Percentiles rank a stretch among this genome's conserved stretches.
Evolutionary conservation across 2,888 invertebrate species (phyloP).

Genomic region (Steinernema hermaphroditum): DNA sequence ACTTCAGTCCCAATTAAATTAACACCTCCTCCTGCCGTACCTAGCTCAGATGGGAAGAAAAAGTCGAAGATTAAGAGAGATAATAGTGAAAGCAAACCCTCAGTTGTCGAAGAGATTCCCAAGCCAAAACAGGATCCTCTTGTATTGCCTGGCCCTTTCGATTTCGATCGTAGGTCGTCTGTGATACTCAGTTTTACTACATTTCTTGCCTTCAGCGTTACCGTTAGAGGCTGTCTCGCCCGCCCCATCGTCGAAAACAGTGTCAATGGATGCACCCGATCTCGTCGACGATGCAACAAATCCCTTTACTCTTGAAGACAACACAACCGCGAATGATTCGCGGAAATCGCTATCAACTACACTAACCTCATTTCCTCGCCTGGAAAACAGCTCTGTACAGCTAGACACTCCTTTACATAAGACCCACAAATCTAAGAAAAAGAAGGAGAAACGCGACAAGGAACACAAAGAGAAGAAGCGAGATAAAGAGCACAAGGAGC

Average conservation of each 20-base stretch:
- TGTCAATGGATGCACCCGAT: neutral
- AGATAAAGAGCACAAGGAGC: constrained; percentile 23
- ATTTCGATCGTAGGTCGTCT: no score
- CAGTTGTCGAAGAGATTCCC: no score
- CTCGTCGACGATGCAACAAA: neutral
- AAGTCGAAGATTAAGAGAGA: no score
- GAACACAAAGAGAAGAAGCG: constrained; percentile 21
- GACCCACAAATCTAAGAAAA: constrained; percentile 3
- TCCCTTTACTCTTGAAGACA: neutral
- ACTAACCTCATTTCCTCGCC: neutral
- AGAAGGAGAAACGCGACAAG: constrained; percentile 22
- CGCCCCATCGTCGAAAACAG: neutral
- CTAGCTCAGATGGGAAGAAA: no score
- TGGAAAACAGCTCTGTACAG: neutral
- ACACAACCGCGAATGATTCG: neutral
- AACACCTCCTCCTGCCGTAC: no score
- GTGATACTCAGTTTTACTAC: no score
- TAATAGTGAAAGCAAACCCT: no score
- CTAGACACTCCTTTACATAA: neutral
- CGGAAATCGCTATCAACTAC: neutral
- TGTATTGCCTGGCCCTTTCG: no score
- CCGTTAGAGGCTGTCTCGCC: neutral
- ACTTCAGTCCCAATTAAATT: no score
- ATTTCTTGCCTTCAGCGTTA: no score
- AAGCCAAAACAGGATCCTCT: no score